Base-by-base conservation (phyloP, 2,888 invertebrate species). In the Clanis bilineata region DNA sequence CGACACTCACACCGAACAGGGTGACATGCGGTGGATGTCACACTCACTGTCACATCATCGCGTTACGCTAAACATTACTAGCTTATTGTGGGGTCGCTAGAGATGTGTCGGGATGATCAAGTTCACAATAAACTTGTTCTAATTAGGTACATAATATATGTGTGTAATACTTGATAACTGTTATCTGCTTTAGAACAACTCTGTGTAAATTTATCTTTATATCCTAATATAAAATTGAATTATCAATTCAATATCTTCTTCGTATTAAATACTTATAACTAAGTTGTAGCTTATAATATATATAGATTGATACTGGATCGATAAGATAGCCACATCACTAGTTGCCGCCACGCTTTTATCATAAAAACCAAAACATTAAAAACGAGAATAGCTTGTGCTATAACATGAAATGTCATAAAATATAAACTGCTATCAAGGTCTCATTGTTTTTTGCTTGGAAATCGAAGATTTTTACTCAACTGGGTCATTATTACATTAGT, bases 321-420 rank as follows among this genome's bases (percentile, higher is more conserved):
- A 51, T 51, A 51, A 18, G 10, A 6, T 51, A 51, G 10, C 9
- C 51, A 51, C 51, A 51, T 51, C 32, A 32, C 51, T 51, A 32
- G 51, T 51, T 4, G 51, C 51, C 18, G 18, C 18, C 32, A 51
- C 32, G 51, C 51, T 51, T 51, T 18, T 9, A n/a, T 51, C 51
- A 51, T 51, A 18, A 32, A 18, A 21, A 1, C 18, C 18, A 32
- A 32, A 32, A 32, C 51, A 51, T 32, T 18, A 32, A 32, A 10
- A 32, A 32, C 28, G 51, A 32, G 3, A 15, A 47, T 28, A 47
- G 47, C 47, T 47, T 47, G 51, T 51, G 51, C 51, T 15, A 51
- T 51, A 18, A 32, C 18, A 32, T 32, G 6, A 18, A 51, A 51
- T 3, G 28, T 28, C 51, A 28, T 32, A 9, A 28, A 28, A 32